Base-by-base conservation (phyloP, 2,888 invertebrate genomes). In the Rhaphigaster nebulosa region DNA sequence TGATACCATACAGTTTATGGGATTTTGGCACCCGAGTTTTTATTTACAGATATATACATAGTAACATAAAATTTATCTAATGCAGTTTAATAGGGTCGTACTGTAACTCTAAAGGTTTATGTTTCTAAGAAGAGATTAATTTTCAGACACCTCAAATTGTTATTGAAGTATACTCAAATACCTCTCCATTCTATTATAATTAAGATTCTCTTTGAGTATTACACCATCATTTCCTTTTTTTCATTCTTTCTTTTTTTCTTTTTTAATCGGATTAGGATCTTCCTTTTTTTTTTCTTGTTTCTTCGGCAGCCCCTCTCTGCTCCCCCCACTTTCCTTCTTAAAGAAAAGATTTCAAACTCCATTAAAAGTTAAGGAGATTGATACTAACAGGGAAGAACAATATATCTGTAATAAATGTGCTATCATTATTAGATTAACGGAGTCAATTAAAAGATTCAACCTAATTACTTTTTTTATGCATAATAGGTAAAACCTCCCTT, bases 331-430 rank as follows among this genome's bases (percentile, higher is more conserved):
- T 23, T 23, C 20, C 23, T 60, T 29, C 5, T 29, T 65, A 65
- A 29, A 65, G 65, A 65, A 65, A 60, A 65, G 65, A 34, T 65
- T 65, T 65, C 65, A 29, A 65, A 65, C 65, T 65, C 65, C 65
- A 65, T 65, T 65, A 65, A 65, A 29, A 65, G 65, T 65, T 65
- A 65, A 65, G 29, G 29, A 65, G 65, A n/a, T n/a, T 60, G 60
- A 23, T 23, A 56, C 56, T 26, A 26, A 18, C 56, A 56, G 8
- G 26, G 56, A 26, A 56, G 54, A 56, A 56, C 3, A 56, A 56
- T 56, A 56, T 56, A 56, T 23, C 23, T 23, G 23, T 23, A 23
- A 56, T 56, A 56, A 56, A 56, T 56, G 20, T 23, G 13, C 54
- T 4, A 23, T 23, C 20, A 5, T 56, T 56, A 56, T 23, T 23